Evolutionary conservation across 2,113 vertebrate genomes (phyloP).

Genomic region (Prionailurus viverrinus): DNA sequence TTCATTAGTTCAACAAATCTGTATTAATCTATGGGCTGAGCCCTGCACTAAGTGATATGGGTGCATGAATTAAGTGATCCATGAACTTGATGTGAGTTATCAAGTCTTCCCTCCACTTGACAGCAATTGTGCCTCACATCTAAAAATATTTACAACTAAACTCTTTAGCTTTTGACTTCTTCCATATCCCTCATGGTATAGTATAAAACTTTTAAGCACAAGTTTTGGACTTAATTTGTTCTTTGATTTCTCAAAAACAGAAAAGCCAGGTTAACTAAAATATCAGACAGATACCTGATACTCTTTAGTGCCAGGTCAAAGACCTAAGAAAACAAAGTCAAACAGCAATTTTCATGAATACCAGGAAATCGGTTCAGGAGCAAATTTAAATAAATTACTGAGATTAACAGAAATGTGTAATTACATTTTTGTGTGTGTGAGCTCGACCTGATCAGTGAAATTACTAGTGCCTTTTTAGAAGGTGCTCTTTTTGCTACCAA

Average conservation of each 20-base stretch:
- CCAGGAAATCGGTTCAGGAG: constrained; percentile 3
- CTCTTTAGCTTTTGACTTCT: neutral
- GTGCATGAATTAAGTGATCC: neutral
- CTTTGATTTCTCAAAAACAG: neutral
- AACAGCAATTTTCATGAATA: constrained; percentile 22
- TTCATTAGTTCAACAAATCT: constrained; percentile 12
- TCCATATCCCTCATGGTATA: neutral
- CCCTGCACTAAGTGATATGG: neutral
- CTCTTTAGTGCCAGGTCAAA: neutral
- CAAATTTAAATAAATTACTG: constrained; percentile 63
- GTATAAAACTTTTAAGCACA: neutral
- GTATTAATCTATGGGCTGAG: neutral
- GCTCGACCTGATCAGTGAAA: constrained; percentile 59
- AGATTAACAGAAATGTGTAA: constrained; percentile 64
- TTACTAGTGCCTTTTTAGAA: constrained; percentile 37
- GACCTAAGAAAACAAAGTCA: neutral
- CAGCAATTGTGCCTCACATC: neutral
- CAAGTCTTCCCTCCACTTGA: neutral
- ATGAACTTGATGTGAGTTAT: neutral
- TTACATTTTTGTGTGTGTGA: constrained; percentile 38
- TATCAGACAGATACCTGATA: neutral
- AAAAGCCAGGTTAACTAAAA: constrained; percentile 8
- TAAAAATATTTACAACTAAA: constrained; percentile 41
- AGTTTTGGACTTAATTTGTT: neutral
- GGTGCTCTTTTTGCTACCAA: constrained; percentile 57